A percentile compares a stretch with the other conserved stretches of the same genome.
These are phyloP conservation scores for Heterotilapia buettikoferi DNA, from an alignment of 2,113 vertebrate species.

Conservation along the genomic window DNA sequence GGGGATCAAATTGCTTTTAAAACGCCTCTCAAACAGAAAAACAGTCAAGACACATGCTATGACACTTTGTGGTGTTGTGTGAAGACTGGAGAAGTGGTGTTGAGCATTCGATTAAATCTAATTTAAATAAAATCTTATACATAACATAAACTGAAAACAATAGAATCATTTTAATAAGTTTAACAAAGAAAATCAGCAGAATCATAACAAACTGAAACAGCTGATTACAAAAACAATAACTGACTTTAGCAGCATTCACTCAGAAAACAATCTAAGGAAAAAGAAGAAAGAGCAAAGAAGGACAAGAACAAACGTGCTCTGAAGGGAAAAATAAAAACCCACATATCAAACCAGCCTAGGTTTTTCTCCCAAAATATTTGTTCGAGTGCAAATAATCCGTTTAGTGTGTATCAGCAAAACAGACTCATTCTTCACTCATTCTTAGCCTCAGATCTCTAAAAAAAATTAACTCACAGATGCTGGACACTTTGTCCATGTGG, in stretches of 20 bases:
- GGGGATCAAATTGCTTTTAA: slow-evolving; percentile 69
- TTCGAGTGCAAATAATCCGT: rapidly evolving
- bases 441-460: rapidly evolving
- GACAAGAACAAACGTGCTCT: rapidly evolving
- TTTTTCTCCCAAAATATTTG: neutral
- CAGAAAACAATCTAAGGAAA: neutral
- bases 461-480: neutral
- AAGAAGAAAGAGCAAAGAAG: neutral
- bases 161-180: neutral
- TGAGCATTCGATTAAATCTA: slow-evolving; percentile 26
- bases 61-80: slow-evolving; percentile 36
- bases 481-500: neutral
- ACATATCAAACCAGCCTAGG: neutral
- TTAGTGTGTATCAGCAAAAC: rapidly evolving
- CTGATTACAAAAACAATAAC: neutral
- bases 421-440: neutral
- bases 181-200: neutral
- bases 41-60: slow-evolving; percentile 42
- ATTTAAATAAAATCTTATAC: neutral
- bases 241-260: neutral
- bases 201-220: neutral
- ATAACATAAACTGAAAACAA: neutral
- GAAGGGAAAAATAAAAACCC: neutral
- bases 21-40: slow-evolving; percentile 67
- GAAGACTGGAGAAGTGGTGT: slow-evolving; percentile 31